These are phyloP conservation scores for Microcebus lehilahytsara DNA, from an alignment of 2,113 vertebrate genomes.

Conservation along the genomic window DNA sequence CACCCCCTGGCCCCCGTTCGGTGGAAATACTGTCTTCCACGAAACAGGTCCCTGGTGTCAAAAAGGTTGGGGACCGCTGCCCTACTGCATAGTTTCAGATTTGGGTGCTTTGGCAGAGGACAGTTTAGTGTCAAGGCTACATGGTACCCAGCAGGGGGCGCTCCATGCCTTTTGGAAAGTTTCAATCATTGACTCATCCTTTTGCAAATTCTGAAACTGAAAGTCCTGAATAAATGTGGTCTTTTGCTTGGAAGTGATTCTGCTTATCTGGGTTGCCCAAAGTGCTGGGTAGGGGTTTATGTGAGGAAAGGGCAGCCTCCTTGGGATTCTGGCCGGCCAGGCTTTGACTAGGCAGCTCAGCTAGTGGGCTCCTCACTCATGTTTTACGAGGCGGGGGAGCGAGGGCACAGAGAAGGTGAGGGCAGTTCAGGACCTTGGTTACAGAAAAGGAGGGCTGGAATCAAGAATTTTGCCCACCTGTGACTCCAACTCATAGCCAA, in stretches of 20 bases:
- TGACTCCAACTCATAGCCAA: neutral
- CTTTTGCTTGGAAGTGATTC: constrained; percentile 29
- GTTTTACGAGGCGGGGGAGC: neutral
- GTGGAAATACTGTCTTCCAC: too few species aligned
- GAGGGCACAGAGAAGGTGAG: neutral
- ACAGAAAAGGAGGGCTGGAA: neutral
- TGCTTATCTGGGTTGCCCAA: neutral
- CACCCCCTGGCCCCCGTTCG: too few species aligned
- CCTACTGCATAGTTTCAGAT: neutral
- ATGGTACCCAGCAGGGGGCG: constrained; percentile 41
- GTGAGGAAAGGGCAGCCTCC: neutral
- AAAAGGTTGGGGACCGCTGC: too few species aligned
- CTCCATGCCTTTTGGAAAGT: constrained; percentile 46
- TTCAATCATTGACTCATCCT: neutral
- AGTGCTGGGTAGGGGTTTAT: neutral
- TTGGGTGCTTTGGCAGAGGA: neutral
- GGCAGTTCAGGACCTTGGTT: neutral
- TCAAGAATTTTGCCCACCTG: neutral
- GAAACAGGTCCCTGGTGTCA: too few species aligned
- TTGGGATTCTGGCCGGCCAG: neutral
- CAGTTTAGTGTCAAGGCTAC: neutral
- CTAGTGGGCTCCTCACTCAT: neutral
- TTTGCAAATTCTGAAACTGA: neutral
- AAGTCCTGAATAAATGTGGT: neutral
- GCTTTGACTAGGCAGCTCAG: neutral